Evolutionary conservation across 2,888 invertebrate species (phyloP).

Genomic region (Masnerella sp.): DNA sequence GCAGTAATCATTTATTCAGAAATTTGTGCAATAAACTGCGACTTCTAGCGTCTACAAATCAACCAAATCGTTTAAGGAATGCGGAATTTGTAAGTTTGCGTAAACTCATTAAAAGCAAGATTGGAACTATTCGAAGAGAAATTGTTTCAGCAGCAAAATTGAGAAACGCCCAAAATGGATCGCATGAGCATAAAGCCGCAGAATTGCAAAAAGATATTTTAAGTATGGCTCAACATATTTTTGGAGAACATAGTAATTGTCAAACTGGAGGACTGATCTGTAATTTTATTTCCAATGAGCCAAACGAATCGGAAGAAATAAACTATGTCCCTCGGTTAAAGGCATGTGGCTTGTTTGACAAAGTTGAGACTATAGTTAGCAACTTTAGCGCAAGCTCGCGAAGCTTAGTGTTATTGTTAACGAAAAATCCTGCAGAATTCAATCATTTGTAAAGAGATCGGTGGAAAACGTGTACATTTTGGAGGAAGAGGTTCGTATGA

Average conservation of each 20-base stretch:
- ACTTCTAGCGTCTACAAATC: neutral
- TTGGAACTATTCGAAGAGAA: slow-evolving; percentile 6
- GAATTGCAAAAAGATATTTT: slow-evolving; percentile 48
- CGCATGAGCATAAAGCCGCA: slow-evolving; percentile 12
- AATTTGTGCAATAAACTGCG: slow-evolving; percentile 40
- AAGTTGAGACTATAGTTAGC: neutral
- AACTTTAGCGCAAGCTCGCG: slow-evolving; percentile 3
- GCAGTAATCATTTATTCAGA: slow-evolving; percentile 49
- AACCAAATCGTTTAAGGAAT: neutral
- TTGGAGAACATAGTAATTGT: slow-evolving; percentile 50
- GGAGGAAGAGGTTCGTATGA: slow-evolving; percentile 15
- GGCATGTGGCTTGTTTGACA: neutral
- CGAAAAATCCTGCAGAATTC: slow-evolving; percentile 39
- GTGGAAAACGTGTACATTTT: slow-evolving; percentile 37
- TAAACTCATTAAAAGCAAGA: neutral
- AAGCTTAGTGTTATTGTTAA: slow-evolving; percentile 36
- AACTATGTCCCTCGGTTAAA: slow-evolving; percentile 26
- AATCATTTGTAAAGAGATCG: slow-evolving; percentile 30
- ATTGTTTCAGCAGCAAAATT: neutral
- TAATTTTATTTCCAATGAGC: neutral
- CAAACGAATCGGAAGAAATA: neutral
- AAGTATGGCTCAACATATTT: slow-evolving; percentile 40
- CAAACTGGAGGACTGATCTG: slow-evolving; percentile 15
- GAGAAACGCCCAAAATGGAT: slow-evolving; percentile 11
- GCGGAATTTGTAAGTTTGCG: neutral